Base-by-base conservation (phyloP, 2,797 vertebrate species). In the Chaetophractus vellerosus region DNA sequence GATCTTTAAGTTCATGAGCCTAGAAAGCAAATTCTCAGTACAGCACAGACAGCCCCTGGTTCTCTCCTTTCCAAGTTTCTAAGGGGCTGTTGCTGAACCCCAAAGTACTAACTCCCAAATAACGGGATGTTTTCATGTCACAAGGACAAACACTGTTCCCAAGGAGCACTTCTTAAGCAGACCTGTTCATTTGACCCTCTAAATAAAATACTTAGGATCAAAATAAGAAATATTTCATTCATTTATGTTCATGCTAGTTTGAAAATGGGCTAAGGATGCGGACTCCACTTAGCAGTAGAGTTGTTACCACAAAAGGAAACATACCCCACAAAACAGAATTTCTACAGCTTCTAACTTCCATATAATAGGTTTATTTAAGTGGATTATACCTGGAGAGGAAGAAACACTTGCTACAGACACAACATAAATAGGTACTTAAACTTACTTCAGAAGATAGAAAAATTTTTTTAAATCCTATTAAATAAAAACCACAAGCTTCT, bases 401-500 rank as follows among this genome's bases (percentile, higher is more conserved):
- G 63, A 90, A 92, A 87, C 24, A 48, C 45, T 79, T 55, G 36
- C 38, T 61, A 72, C 12, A 83, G 84, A 90, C 74, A 96, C 23
- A 88, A 41, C 28, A 41, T 78, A 89, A 89, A 88, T 69, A 38
- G 41, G 81, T 78, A 82, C 82, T 94, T 64, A 61, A 88, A 90
- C n/a, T 63, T 55, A 57, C 31, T 94, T 93, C 26, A 41, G 69
- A 80, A 94, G 93, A 80, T 79, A 63, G 74, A 90, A 84, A 38
- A 31, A 92, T 96, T 84, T 88, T 90, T 85, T 93, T 88, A 96
- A 96, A 96, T 90, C 61, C 52, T 80, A 76, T 87, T 94, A 93
- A 94, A 74, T 52, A 36, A 84, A 92, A 95, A 92, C 69, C 91
- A 96, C 75, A 96, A 75, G 26, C 33, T 68, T 94, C 85, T 93